Conservation (phyloP, 2,113 vertebrate species). For the Percina caprodes region DNA sequence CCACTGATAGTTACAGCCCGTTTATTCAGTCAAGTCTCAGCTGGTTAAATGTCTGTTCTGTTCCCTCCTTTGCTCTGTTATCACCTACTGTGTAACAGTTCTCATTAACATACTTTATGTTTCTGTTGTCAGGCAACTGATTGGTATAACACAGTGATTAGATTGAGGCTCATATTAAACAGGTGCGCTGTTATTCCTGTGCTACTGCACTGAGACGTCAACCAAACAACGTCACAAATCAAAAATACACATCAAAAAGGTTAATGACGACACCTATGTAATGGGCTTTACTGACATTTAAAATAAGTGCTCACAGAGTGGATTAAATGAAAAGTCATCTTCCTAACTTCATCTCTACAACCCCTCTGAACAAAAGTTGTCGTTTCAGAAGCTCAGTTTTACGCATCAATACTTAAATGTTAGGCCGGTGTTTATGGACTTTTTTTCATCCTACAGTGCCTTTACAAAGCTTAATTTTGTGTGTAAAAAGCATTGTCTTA, state of each 20-base stretch:
- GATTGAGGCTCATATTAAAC: conserved; percentile 2
- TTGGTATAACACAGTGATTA: background rate
- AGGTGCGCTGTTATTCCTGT: background rate
- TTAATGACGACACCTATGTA: background rate
- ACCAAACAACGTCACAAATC: background rate
- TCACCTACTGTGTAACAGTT: background rate
- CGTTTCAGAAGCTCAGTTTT: background rate
- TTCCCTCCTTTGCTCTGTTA: background rate
- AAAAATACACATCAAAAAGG: background rate
- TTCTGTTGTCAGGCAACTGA: background rate
- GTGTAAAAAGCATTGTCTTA: background rate
- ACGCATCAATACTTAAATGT: background rate
- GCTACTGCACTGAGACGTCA: background rate
- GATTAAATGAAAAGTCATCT: background rate
- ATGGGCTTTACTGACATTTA: background rate
- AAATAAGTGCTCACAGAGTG: background rate
- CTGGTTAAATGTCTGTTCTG: background rate
- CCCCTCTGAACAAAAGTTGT: background rate
- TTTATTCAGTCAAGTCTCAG: background rate
- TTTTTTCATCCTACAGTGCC: background rate
- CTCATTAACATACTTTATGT: background rate
- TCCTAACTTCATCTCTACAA: background rate
- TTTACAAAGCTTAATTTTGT: background rate
- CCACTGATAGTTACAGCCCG: background rate
- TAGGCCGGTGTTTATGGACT: background rate